phyloP scores from a whole-genome alignment of 92 coral and sea anemone species.

The Meandrina meandrites region DNA sequence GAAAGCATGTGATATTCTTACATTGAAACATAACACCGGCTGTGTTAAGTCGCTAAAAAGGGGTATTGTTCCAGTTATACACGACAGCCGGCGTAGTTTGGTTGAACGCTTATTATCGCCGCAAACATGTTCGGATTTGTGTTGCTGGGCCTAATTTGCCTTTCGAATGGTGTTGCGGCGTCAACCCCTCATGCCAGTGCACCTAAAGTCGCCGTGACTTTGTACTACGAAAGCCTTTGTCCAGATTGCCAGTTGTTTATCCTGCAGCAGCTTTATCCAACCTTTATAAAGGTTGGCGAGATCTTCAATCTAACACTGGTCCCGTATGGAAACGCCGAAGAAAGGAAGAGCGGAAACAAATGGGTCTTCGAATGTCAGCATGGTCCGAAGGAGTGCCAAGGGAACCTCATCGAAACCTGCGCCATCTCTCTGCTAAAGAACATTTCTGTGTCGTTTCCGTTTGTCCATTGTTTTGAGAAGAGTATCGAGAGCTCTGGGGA shows the following conservation, averaged over 20 bases:
- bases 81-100: background rate
- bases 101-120: background rate
- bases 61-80: background rate
- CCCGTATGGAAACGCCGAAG: constrained; percentile 79
- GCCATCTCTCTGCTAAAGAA: constrained; percentile 61
- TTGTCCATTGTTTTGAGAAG: constrained; percentile 72
- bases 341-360: constrained; percentile 45
- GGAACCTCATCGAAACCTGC: constrained; percentile 77
- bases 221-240: constrained; percentile 81
- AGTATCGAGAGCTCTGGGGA: constrained; percentile 14
- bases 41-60: background rate
- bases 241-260: constrained; percentile 74
- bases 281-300: constrained; percentile 53
- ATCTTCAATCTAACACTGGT: constrained; percentile 68
- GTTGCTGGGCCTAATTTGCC: constrained; percentile 14
- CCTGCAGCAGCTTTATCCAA: constrained; percentile 65
- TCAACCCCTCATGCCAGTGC: constrained; percentile 27
- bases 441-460: constrained; percentile 52
- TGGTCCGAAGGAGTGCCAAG: constrained; percentile 71
- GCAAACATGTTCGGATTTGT: constrained; percentile 19
- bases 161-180: background rate
- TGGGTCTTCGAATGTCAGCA: constrained; percentile 83
- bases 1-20: constrained; percentile 3
- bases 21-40: background rate
- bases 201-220: constrained; percentile 54